These are phyloP conservation scores for Macropodus opercularis DNA, from an alignment of 2,797 vertebrate genomes.

Conservation along the genomic window DNA sequence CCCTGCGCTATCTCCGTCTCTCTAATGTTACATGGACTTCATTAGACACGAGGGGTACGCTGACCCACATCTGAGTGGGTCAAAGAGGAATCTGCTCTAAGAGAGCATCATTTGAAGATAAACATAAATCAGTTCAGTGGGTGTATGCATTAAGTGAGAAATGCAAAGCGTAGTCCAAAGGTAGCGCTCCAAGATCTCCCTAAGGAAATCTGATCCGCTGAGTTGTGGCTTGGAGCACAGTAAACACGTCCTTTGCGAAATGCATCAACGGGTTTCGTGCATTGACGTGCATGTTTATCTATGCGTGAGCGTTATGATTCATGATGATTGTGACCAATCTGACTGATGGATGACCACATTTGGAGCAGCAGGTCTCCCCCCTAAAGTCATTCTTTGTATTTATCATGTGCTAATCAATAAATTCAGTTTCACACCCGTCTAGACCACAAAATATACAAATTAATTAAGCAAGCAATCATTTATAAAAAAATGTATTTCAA, in stretches of 20 bases:
- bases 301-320: conserved; percentile 56
- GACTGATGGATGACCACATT: conserved; percentile 71
- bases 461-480: conserved; percentile 19
- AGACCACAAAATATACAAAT: conserved; percentile 16
- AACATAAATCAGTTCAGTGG: conserved; percentile 18
- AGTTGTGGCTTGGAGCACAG: conserved; percentile 29
- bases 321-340: conserved; percentile 64
- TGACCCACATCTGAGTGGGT: conserved; percentile 38
- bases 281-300: conserved; percentile 53
- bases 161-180: conserved; percentile 24
- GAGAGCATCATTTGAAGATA: conserved; percentile 33
- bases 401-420: conserved; percentile 25
- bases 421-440: conserved; percentile 26
- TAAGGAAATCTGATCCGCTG: conserved; percentile 45
- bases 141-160: conserved; percentile 23
- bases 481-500: too few species aligned
- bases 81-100: conserved; percentile 19
- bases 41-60: conserved; percentile 3
- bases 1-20: neutral
- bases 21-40: conserved; percentile 15
- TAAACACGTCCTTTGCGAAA: conserved; percentile 41
- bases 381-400: conserved; percentile 26
- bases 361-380: conserved; percentile 19
- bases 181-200: conserved; percentile 47
- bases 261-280: conserved; percentile 11